phyloP scores from a whole-genome alignment of 2,888 invertebrate genomes.

The Pterobdella sp. region DNA sequence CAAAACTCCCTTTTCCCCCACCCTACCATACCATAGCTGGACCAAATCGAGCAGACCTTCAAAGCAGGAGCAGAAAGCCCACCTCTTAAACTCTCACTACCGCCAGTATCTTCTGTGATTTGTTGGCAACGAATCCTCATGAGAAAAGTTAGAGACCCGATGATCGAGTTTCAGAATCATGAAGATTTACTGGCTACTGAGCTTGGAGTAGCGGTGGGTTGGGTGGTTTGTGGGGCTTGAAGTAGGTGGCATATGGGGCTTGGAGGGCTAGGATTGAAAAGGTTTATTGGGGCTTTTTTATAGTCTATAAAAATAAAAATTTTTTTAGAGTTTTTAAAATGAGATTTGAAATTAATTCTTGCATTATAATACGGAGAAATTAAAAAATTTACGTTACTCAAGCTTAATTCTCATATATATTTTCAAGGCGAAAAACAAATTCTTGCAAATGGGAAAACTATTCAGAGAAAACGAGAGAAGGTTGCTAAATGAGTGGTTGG shows the following conservation, averaged over 20 bases:
- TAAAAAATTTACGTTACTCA: background rate
- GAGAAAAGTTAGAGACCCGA: constrained; percentile 69
- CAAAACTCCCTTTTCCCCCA: too few species aligned
- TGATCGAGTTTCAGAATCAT: constrained; percentile 69
- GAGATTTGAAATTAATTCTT: background rate
- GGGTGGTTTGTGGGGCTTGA: too few species aligned
- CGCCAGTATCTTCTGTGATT: constrained; percentile 73
- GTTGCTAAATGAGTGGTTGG: constrained; percentile 66
- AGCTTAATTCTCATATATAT: background rate
- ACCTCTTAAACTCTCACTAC: constrained; percentile 67
- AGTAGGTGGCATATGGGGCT: too few species aligned
- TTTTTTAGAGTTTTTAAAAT: too few species aligned
- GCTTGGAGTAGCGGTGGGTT: constrained; percentile 61
- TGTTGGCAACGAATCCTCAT: constrained; percentile 76
- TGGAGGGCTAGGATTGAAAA: too few species aligned
- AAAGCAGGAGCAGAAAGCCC: constrained; percentile 54
- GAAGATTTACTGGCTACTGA: constrained; percentile 67
- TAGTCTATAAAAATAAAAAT: too few species aligned
- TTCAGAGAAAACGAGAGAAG: constrained; percentile 68
- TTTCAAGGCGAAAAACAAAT: constrained; percentile 64
- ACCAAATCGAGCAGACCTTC: constrained; percentile 53
- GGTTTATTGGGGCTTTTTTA: too few species aligned
- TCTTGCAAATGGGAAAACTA: constrained; percentile 65
- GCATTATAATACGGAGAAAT: too few species aligned
- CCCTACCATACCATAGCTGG: constrained; percentile 53